Base-by-base conservation (phyloP, 2,888 invertebrate species). In the Tillus elongatus region DNA sequence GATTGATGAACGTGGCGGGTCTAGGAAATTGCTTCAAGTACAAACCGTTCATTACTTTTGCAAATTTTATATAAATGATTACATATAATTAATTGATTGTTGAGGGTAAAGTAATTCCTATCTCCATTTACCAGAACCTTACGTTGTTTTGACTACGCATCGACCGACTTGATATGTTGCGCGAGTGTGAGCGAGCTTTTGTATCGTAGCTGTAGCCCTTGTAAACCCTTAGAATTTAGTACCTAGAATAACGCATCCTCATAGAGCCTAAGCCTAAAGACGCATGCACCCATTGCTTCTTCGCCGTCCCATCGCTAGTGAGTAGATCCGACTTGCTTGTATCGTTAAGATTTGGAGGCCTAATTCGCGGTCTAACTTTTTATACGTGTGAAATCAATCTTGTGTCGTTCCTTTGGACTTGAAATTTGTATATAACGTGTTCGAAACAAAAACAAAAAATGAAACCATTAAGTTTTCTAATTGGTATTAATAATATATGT, bases 1-100 rank as follows among this genome's bases (percentile, higher is more conserved):
- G 8, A 26, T 19, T 39, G 51, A 54, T 53, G 54, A 51, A 53
- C 53, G 54, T 59, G 58, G 57, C 57, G 54, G 56, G 53, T 53
- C 52, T 61, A 60, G 60, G 58, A 73, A 75, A 76, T 73, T 74
- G 75, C 75, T 75, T 75, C 70, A 75, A 77, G 76, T 76, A 77
- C 76, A 77, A 77, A 73, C 64, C 67, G 73, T 75, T 74, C 73
- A 74, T 76, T 77, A 76, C 74, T 76, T 77, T 75, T 76, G 74
- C 73, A 77, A 76, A 76, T 76, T 77, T 75, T 76, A 76, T 76
- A 69, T 71, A 51, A 58, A 57, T 48, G 44, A 52, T 53, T 52
- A 53, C 28, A 41, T 61, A 58, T 62, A 63, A 63, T 54, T 59
- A 51, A 59, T 59, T 32, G 48, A 53, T 53, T 63, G 64, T 65